Evolutionary conservation across 1,140 invertebrate genomes (phyloP), one percentile per base, ranked within the genome.

Genomic region (Geopemphigus sp.): DNA sequence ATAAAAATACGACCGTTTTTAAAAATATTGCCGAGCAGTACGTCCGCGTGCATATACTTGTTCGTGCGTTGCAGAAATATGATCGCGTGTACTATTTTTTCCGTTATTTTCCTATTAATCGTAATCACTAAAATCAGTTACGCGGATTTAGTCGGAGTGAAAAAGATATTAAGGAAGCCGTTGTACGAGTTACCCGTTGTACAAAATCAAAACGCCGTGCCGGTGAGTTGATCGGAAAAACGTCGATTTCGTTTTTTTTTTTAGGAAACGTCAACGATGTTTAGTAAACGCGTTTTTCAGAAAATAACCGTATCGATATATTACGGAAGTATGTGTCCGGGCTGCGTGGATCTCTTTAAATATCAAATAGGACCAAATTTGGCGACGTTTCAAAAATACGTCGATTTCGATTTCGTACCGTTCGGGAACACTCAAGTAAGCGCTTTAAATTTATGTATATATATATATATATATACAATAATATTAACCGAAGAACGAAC

Each of bases 331-430:
- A 19, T 78, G 17, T 63, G 39, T 19, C 5, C 45, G 3, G 74
- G 61, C 22, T 78, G 39, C 2, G 22, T 26, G 0, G 19, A 63
- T n/a, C n/a, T 78, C 5, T 78, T 78, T 1, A 29, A 22, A 45
- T n/a, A 61, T 50, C 74, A 78, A 78, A 61, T 78, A 45, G 39
- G 22, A 50, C 74, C 57, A 11, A 78, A 14, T 26, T 63, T 50
- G 11, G 57, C 1, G 0, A 78, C 47, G n/a, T 78, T 61, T 63
- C 39, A 78, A 17, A 78, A 78, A 26, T 78, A 78, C 10, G 56
- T 78, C 6, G 61, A 78, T 19, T 78, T 78, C 19, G 57, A 78
- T 78, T 78, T 78, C 39, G 22, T 78, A 17, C 74, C 74, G 11
- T 78, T 24, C 19, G 74, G 74, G 19, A 78, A 63, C 14, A 1